These are phyloP conservation scores for Paramacrobiotus metropolitanus DNA, from an alignment of 1,140 invertebrate species.

Conservation along the genomic window DNA sequence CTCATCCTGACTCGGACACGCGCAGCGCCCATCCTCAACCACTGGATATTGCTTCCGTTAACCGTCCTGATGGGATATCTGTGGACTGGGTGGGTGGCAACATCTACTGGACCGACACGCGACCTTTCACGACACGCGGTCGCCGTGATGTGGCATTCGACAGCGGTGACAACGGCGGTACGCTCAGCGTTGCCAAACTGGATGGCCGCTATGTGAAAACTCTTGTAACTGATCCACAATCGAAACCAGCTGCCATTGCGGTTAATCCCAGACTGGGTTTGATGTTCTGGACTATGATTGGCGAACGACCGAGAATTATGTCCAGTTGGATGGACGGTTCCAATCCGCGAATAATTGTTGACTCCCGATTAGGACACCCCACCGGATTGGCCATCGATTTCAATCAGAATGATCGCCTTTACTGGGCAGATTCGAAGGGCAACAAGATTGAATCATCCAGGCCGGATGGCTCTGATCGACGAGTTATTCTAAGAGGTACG, in stretches of 20 bases:
- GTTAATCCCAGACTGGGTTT: conserved; percentile 51
- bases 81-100: conserved; percentile 78
- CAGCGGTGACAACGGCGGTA: conserved; percentile 31
- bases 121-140: neutral
- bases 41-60: conserved; percentile 41
- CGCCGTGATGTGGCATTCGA: conserved; percentile 34
- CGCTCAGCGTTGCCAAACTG: conserved; percentile 52
- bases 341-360: conserved; percentile 50
- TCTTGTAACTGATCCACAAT: conserved; percentile 36
- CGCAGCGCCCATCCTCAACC: conserved; percentile 54
- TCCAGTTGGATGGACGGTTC: conserved; percentile 85
- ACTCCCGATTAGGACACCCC: conserved; percentile 46
- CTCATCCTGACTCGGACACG: conserved; percentile 38
- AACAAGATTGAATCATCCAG: conserved; percentile 73
- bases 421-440: conserved; percentile 83
- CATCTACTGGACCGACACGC: conserved; percentile 71
- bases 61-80: conserved; percentile 55
- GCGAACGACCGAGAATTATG: conserved; percentile 35
- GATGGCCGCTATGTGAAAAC: conserved; percentile 68
- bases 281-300: conserved; percentile 48
- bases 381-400: conserved; percentile 70
- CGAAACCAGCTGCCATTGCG: conserved; percentile 57
- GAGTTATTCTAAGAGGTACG: conserved; percentile 41
- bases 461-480: conserved; percentile 50
- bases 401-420: conserved; percentile 50